Evolutionary conservation across 2,113 vertebrate genomes (phyloP), one percentile per base, ranked within the genome.

Genomic region (Prunella fulvescens): DNA sequence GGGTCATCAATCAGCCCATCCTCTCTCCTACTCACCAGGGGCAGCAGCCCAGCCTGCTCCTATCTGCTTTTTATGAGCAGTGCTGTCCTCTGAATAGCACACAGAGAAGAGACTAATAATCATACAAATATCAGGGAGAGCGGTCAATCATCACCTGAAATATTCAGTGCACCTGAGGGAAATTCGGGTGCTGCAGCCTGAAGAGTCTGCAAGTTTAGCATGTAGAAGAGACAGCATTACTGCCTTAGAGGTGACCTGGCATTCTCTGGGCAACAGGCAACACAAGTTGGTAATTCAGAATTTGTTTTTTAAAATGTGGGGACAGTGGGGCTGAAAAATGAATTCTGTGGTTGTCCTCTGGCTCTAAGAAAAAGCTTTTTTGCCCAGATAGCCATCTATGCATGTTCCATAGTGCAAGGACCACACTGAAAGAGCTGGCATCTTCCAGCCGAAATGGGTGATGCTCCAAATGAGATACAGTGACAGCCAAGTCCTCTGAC

Each of bases 1-100:
- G 88, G 96, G 95, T 97, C 97, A 98, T 98, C 98, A 98, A 98
- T 98, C 98, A 98, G 96, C 91, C 73, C 93, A 88, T 91, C 73
- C 73, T 93, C 95, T 94, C 80, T 81, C 66, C 93, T 91, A 57
- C 94, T 93, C 95, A 91, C 74, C 54, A 87, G 95, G 83, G 97
- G 92, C 58, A 73, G 86, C 81, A 77, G 96, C 87, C 72, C 53
- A 56, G 15, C 96, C 91, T 80, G 86, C 71, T 94, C 88, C 92
- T 90, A 62, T 96, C 88, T 73, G 81, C 80, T 92, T 95, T 97
- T 96, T 95, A 96, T 37, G 96, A 94, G 91, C 91, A 56, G 64
- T 56, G 94, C 88, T 93, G 93, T 85, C 92, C 83, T 54, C 86
- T 39, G 79, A 84, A 67, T 45, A 66, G 96, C 82, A 79, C 73